Evolutionary conservation across 1,140 invertebrate species (phyloP).

Genomic region (Hirudo medicinalis): DNA sequence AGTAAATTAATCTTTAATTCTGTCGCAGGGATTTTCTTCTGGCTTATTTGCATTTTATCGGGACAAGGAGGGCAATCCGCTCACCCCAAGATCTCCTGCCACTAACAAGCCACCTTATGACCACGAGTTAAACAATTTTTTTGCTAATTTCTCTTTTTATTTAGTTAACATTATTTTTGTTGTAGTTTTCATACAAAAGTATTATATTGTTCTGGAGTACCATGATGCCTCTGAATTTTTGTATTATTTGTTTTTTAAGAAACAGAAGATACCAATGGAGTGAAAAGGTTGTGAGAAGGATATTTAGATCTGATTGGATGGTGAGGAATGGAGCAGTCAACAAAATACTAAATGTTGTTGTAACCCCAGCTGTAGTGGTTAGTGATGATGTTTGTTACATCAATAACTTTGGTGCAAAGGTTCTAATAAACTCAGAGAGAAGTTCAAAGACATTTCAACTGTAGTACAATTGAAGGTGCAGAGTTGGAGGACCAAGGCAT

Average conservation of each 20-base stretch:
- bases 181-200: too few relatives aligned
- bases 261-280: conserved; percentile 83
- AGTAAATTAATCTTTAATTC: not conserved
- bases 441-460: conserved; percentile 78
- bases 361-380: conserved; percentile 71
- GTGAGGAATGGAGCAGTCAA: conserved; percentile 61
- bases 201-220: too few relatives aligned
- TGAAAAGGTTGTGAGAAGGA: conserved; percentile 65
- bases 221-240: not conserved
- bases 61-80: conserved; percentile 67
- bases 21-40: conserved; percentile 68
- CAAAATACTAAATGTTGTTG: conserved; percentile 70
- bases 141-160: conserved; percentile 16
- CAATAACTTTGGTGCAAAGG: not conserved
- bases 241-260: conserved; percentile 41
- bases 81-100: conserved; percentile 56
- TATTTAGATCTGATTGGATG: conserved; percentile 67
- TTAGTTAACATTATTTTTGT: too few relatives aligned
- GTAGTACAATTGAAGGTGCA: conserved; percentile 75
- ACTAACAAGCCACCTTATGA: conserved; percentile 73
- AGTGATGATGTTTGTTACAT: conserved; percentile 11
- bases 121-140: conserved; percentile 54
- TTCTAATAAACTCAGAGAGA: conserved; percentile 31
- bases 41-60: conserved; percentile 85
- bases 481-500: conserved; percentile 96